Base-by-base conservation (phyloP, 2,888 invertebrate genomes). In the Calliscelio sp. region DNA sequence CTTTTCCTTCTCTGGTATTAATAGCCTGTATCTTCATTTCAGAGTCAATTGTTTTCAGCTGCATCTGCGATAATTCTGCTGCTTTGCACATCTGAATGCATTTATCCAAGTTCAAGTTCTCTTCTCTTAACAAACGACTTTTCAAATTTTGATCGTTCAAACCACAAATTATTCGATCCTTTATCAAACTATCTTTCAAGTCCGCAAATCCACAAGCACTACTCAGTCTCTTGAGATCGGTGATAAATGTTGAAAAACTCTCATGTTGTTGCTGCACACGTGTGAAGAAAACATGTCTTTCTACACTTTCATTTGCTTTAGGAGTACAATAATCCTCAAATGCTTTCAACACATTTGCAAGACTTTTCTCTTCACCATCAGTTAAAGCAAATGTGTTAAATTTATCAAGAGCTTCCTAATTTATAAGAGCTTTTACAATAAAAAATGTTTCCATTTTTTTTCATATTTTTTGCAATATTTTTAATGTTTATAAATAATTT, bases 381-480 rank as follows among this genome's bases (percentile, higher is more conserved):
- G 77, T 79, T 7, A 89, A 68, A 6, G 44, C 78, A 38, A 89
- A 88, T 14, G 86, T 89, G 14, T 89, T 87, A 46, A 53, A 89
- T 61, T 86, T 85, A 49, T 89, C 28, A 8, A 28, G 28, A 4
- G 28, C 28, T 28, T 28, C 28, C n/a, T n/a, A n/a, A n/a, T n/a
- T n/a, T n/a, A n/a, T n/a, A n/a, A n/a, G n/a, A n/a, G n/a, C n/a
- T n/a, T n/a, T n/a, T n/a, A n/a, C n/a, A n/a, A n/a, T n/a, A n/a
- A n/a, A n/a, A n/a, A n/a, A n/a, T n/a, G n/a, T n/a, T n/a, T n/a
- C n/a, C n/a, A n/a, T n/a, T n/a, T n/a, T n/a, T n/a, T n/a, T n/a
- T n/a, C n/a, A n/a, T n/a, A n/a, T n/a, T n/a, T n/a, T n/a, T n/a
- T n/a, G n/a, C n/a, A n/a, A n/a, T n/a, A n/a, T n/a, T n/a, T n/a